phyloP scores from a whole-genome alignment of 1,140 invertebrate genomes.

The Ericerus pela region DNA sequence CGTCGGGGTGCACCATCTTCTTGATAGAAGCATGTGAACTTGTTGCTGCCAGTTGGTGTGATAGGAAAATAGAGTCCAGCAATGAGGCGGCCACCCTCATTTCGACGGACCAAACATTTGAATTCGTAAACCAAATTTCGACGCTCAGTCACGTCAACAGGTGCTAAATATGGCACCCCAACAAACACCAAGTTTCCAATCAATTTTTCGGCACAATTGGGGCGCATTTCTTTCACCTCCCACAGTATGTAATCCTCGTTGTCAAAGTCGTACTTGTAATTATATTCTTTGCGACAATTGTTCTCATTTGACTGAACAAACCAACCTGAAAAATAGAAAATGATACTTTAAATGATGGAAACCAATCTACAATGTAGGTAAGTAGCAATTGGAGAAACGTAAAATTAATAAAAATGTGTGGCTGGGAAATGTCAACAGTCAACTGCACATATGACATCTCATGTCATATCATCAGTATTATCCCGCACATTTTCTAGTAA shows the following conservation, averaged over 20 bases:
- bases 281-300: slow-evolving; percentile 48
- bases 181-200: slow-evolving; percentile 57
- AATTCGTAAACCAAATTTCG: slow-evolving; percentile 80
- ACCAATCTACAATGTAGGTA: too few species aligned
- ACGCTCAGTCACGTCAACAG: slow-evolving; percentile 70
- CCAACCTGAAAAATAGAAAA: slow-evolving; percentile 41
- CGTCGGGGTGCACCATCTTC: slow-evolving; percentile 42
- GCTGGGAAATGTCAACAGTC: too few species aligned
- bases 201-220: slow-evolving; percentile 28
- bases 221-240: slow-evolving; percentile 47
- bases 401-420: too few species aligned
- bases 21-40: slow-evolving; percentile 65
- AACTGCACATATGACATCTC: too few species aligned
- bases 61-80: slow-evolving; percentile 72
- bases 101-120: slow-evolving; percentile 56
- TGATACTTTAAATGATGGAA: background rate
- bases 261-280: slow-evolving; percentile 45
- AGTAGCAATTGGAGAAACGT: too few species aligned
- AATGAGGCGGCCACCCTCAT: slow-evolving; percentile 59
- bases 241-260: slow-evolving; percentile 64
- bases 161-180: slow-evolving; percentile 58
- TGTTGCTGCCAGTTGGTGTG: slow-evolving; percentile 39
- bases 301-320: slow-evolving; percentile 63
- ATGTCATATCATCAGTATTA: too few species aligned
- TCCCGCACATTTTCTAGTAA: too few species aligned